phyloP scores from a whole-genome alignment of 2,888 invertebrate species.

The Troides oblongomaculatus region DNA sequence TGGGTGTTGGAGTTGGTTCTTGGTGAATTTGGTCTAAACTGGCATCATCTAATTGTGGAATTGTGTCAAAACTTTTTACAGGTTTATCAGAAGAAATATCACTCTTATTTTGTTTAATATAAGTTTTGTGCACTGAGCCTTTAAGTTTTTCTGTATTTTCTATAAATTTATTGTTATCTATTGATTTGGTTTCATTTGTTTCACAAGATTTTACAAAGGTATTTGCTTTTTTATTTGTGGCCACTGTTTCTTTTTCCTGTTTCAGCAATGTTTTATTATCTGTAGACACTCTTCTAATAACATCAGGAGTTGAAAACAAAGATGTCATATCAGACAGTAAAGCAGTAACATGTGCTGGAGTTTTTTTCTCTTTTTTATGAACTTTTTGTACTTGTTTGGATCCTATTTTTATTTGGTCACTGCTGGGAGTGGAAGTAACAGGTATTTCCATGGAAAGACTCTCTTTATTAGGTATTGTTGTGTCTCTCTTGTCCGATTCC shows the following conservation, averaged over 20 bases:
- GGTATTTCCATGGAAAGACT: slow-evolving; percentile 45
- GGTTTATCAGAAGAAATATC: slow-evolving; percentile 48
- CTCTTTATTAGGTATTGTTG: slow-evolving; percentile 48
- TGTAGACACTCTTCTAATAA: slow-evolving; percentile 84
- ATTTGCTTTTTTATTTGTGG: slow-evolving; percentile 45
- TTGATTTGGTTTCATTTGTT: slow-evolving; percentile 38
- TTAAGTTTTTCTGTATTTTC: slow-evolving; percentile 46
- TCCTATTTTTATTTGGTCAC: slow-evolving; percentile 61
- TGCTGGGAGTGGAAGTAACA: slow-evolving; percentile 38
- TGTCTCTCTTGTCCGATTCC: slow-evolving; percentile 49
- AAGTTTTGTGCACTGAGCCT: slow-evolving; percentile 46
- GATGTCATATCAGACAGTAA: slow-evolving; percentile 83
- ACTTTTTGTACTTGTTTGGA: slow-evolving; percentile 66
- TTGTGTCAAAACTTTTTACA: slow-evolving; percentile 61
- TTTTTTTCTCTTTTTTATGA: slow-evolving; percentile 78
- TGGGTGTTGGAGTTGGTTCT: slow-evolving; percentile 60
- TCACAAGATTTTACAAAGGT: slow-evolving; percentile 38
- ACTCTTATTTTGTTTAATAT: slow-evolving; percentile 48
- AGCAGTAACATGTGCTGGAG: slow-evolving; percentile 80
- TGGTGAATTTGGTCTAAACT: slow-evolving; percentile 74
- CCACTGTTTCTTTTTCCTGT: slow-evolving; percentile 66
- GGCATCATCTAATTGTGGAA: slow-evolving; percentile 73
- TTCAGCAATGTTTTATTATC: slow-evolving; percentile 72
- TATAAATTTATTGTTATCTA: slow-evolving; percentile 34
- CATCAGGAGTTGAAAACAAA: slow-evolving; percentile 88